Percentiles rank a stretch among this genome's conserved stretches.
Conservation (phyloP, 2,797 vertebrate species). For the Knipowitschia caucasica region DNA sequence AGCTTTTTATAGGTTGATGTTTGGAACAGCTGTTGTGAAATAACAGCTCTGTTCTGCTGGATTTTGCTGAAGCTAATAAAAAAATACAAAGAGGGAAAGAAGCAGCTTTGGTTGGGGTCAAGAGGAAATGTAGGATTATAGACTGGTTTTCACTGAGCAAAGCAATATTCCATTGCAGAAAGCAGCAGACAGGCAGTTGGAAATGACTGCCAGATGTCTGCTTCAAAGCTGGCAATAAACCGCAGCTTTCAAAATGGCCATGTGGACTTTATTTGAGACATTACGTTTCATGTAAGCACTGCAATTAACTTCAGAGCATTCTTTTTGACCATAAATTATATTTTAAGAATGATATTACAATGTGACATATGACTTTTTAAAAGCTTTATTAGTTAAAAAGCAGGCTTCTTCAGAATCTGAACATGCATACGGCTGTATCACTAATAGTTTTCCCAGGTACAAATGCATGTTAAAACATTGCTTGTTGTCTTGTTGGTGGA, state of each 20-base stretch:
- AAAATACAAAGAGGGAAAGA: slow-evolving; percentile 24
- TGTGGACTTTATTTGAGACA: not conserved
- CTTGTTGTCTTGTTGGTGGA: too few relatives aligned
- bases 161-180: not conserved
- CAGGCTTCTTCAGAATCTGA: too few relatives aligned
- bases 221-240: not conserved
- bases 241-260: not conserved
- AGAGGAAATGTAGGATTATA: slow-evolving; percentile 31
- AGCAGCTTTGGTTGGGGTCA: slow-evolving; percentile 47
- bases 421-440: too few relatives aligned
- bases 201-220: not conserved
- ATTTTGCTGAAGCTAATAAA: slow-evolving; percentile 39
- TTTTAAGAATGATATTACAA: too few relatives aligned
- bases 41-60: slow-evolving; percentile 52
- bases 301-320: too few relatives aligned
- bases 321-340: too few relatives aligned
- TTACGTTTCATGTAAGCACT: not conserved
- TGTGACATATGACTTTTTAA: too few relatives aligned
- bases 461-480: too few relatives aligned
- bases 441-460: too few relatives aligned
- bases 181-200: not conserved
- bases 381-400: too few relatives aligned
- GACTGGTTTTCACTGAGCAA: slow-evolving; percentile 24
- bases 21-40: slow-evolving; percentile 71
- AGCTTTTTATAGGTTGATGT: slow-evolving; percentile 38